phyloP scores from a whole-genome alignment of 1,140 invertebrate species.

The Magallana gigas region DNA sequence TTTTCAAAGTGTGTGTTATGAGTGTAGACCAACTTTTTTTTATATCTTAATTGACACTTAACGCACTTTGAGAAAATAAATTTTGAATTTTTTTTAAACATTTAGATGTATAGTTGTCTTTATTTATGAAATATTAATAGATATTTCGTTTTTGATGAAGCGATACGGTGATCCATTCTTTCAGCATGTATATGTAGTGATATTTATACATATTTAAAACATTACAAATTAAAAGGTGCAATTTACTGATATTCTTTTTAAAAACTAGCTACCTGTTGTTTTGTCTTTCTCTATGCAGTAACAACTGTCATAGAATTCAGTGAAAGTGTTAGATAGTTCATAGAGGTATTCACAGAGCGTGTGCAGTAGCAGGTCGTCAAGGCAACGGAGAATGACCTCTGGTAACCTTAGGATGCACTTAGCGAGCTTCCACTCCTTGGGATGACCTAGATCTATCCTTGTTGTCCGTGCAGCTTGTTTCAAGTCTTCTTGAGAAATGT shows the following conservation, averaged over 20 bases:
- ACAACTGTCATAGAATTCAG: slow-evolving; percentile 98
- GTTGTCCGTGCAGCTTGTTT: slow-evolving; percentile 81
- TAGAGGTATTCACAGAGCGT: slow-evolving; percentile 97
- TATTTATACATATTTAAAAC: too few species aligned
- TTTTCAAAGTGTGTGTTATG: too few species aligned
- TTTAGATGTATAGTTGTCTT: too few species aligned
- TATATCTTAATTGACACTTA: too few species aligned
- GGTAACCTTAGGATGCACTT: slow-evolving; percentile 90
- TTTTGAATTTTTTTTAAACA: too few species aligned
- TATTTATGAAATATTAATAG: too few species aligned
- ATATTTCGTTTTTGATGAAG: too few species aligned
- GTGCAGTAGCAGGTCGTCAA: slow-evolving; percentile 92
- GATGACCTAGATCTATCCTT: slow-evolving; percentile 88
- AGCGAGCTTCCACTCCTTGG: slow-evolving; percentile 96
- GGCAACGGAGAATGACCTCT: slow-evolving; percentile 91
- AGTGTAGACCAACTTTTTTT: too few species aligned
- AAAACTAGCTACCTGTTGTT: slow-evolving; percentile 34
- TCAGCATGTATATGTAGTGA: too few species aligned
- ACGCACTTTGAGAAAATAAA: too few species aligned
- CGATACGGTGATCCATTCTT: too few species aligned
- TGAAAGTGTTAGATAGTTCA: slow-evolving; percentile 94
- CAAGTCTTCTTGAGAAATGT: slow-evolving; percentile 83
- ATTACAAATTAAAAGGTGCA: too few species aligned
- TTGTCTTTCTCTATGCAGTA: slow-evolving; percentile 95
- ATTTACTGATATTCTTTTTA: background rate